Evolutionary conservation across 1,140 invertebrate species (phyloP), one percentile per base, ranked within the genome.

Genomic region (Halyomorpha halys): DNA sequence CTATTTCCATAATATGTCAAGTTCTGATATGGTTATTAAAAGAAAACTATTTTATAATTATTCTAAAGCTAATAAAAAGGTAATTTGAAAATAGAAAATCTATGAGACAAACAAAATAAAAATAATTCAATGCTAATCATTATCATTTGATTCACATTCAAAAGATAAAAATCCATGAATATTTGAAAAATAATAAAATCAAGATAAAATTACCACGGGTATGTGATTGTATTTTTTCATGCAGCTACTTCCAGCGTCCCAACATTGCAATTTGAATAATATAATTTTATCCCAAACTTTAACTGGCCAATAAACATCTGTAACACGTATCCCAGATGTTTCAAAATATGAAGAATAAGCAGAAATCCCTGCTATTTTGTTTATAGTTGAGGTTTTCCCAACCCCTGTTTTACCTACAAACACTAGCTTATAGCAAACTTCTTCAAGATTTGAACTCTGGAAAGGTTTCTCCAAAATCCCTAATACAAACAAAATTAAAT

Each of bases 211-310:
- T 74, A 83, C 82, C 3, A 78, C 75, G 51, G 80, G 69, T 67
- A 83, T 80, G 66, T 83, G 81, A 68, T 79, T 80, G 71, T 79
- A 83, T 72, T 80, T 82, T 66, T 81, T 82, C 18, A 80, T 70
- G 47, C 77, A 76, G 44, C 73, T 75, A 44, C 82, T 80, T 1
- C 81, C 81, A 8, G 80, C 78, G 71, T 83, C 82, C 81, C 81
- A 83, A 51, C 83, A 79, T 68, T 82, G 79, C 13, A 83, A 70
- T 69, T 79, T 77, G 67, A 83, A 83, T 34, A 83, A 68, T 18
- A 82, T 76, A 13, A 77, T 73, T 71, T 81, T 76, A 44, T 81
- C 77, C 72, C 76, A 76, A 23, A 83, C 77, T 70, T 80, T 80
- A 4, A 76, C 80, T n/a, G 82, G 81, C 82, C 82, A 83, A 68